Conservation (phyloP, 2,888 invertebrate species). For the Diarsia dahlii region DNA sequence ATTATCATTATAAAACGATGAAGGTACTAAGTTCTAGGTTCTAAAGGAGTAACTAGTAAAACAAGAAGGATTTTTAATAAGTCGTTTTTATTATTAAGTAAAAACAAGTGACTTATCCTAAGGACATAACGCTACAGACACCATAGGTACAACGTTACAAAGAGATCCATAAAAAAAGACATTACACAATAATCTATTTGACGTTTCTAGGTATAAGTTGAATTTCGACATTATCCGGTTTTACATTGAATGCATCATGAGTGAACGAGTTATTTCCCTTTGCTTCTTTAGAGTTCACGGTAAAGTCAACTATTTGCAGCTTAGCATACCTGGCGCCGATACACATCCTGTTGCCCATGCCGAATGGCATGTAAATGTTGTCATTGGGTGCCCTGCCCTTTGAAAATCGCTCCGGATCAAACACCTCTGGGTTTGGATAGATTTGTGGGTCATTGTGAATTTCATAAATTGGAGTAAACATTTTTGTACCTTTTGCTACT, state of each 20-base stretch:
- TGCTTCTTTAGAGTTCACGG: conserved; percentile 63
- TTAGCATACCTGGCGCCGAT: conserved; percentile 80
- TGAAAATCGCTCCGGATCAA: conserved; percentile 83
- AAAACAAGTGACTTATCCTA: too few species aligned
- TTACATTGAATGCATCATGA: conserved; percentile 72
- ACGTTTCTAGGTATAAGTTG: conserved; percentile 67
- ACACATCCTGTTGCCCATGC: conserved; percentile 84
- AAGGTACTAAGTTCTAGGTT: too few species aligned
- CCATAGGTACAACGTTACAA: too few species aligned
- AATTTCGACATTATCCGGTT: conserved; percentile 69
- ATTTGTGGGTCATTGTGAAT: conserved; percentile 83
- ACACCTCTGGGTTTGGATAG: conserved; percentile 82
- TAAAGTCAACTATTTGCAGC: conserved; percentile 73
- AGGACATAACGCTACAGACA: too few species aligned
- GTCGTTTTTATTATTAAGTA: too few species aligned
- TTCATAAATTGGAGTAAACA: conserved; percentile 77
- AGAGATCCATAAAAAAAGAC: too few species aligned
- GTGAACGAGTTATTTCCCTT: conserved; percentile 67
- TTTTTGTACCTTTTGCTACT: conserved; percentile 76
- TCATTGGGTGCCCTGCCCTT: conserved; percentile 65
- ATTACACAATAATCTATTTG: too few species aligned
- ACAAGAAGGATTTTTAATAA: too few species aligned
- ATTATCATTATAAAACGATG: too few species aligned
- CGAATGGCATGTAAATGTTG: conserved; percentile 82
- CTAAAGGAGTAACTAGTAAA: too few species aligned